Evolutionary conservation across 2,888 invertebrate genomes (phyloP), one percentile per base, ranked within the genome.

Genomic region (Stictocephala bisonia): DNA sequence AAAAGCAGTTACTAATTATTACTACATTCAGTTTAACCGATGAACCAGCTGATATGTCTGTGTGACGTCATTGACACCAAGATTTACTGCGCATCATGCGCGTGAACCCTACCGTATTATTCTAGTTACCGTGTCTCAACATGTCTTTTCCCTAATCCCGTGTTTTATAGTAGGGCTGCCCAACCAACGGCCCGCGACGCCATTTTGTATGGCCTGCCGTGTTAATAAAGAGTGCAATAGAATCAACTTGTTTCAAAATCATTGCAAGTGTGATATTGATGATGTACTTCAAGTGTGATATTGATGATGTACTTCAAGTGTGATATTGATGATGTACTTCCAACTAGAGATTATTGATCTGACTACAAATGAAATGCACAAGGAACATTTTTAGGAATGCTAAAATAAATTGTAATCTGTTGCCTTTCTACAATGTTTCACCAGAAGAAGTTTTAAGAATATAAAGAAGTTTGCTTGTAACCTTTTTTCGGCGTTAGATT

Each of bases 401-500:
- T 44, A 44, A n/a, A 44, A 44, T n/a, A 44, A 44, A 44, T 15
- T n/a, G 44, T 44, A 18, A 9, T 44, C 44, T 44, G 44, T 44
- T 44, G 44, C 7, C 2, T 44, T 44, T 44, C 44, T 56, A 56
- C 58, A 56, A 2, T 20, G 24, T 29, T 56, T 27, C 27, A 18
- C 58, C 26, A 56, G 29, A 56, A n/a, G 3, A 56, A n/a, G n/a
- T 9, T 56, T 24, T 26, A 56, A 56, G 29, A 56, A 56, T 29
- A 56, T 56, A 56, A 56, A 56, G 29, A 56, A 56, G 26, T 27
- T 26, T 56, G 58, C 58, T 56, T 29, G 29, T 26, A 27, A 18
- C 26, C 24, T 13, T 24, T 20, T 56, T 56, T 24, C 26, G 24
- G 26, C 27, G 24, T 56, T 24, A 26, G 58, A 29, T 18, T 56